Conservation (phyloP, 2,113 vertebrate species). For the Xiphophorus maculatus region DNA sequence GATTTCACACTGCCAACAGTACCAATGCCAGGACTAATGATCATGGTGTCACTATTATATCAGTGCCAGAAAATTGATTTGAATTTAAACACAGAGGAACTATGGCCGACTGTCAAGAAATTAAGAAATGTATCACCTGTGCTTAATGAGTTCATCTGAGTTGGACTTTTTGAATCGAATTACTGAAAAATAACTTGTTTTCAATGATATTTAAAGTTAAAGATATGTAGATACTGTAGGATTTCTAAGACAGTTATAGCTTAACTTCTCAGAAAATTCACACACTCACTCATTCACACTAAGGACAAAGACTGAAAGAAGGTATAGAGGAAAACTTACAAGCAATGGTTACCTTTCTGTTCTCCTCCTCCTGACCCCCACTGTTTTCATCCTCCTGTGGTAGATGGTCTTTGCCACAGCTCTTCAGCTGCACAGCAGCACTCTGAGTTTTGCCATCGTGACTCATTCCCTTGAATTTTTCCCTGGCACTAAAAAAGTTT, state of each 20-base stretch:
- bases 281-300: not conserved
- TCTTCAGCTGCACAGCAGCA: constrained; percentile 57
- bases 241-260: not conserved
- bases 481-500: constrained; percentile 94
- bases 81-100: not conserved
- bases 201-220: too few relatives aligned
- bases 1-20: not conserved
- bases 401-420: constrained; percentile 61
- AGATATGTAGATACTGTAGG: not conserved
- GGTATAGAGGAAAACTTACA: not conserved
- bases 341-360: constrained; percentile 62
- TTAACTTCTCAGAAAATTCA: not conserved
- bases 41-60: not conserved
- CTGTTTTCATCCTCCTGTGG: constrained; percentile 38
- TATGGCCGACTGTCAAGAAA: too few relatives aligned
- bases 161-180: not conserved
- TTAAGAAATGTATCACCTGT: not conserved
- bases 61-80: not conserved
- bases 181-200: not conserved
- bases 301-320: not conserved
- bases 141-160: not conserved
- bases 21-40: not conserved
- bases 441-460: constrained; percentile 83
- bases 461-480: constrained; percentile 94
- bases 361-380: constrained; percentile 59